Evolutionary conservation across 2,797 vertebrate species (phyloP).

Genomic region (Danio albolineatus): DNA sequence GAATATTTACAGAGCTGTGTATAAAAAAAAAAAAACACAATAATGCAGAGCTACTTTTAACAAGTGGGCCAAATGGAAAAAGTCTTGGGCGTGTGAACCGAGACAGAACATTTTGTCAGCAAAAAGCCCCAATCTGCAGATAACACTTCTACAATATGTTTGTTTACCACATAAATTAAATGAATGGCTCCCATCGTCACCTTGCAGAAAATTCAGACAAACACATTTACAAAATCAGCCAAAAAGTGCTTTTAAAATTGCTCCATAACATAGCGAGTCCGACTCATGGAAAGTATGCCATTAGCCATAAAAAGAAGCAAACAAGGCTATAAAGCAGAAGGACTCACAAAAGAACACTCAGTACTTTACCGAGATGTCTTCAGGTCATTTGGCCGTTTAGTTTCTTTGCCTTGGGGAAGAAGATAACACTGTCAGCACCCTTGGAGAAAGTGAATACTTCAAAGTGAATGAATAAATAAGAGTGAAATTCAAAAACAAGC

Average conservation of each 20-base stretch:
- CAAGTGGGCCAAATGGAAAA: background rate
- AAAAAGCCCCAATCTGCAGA: slow-evolving; percentile 21
- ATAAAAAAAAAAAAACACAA: background rate
- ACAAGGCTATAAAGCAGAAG: slow-evolving; percentile 34
- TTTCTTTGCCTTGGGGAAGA: slow-evolving; percentile 14
- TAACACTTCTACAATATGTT: background rate
- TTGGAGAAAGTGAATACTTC: background rate
- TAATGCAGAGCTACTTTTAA: background rate
- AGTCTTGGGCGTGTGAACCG: background rate
- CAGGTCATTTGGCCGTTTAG: slow-evolving; percentile 16
- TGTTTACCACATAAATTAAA: slow-evolving; percentile 33
- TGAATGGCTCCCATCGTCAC: slow-evolving; percentile 24
- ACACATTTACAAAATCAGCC: slow-evolving; percentile 28
- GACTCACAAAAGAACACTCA: slow-evolving; percentile 9
- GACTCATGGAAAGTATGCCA: slow-evolving; percentile 20
- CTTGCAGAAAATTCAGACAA: slow-evolving; percentile 14
- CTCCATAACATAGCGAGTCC: slow-evolving; percentile 15
- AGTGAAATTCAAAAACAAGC: slow-evolving; percentile 3
- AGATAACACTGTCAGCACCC: background rate
- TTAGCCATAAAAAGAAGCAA: slow-evolving; percentile 39
- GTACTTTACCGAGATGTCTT: slow-evolving; percentile 6
- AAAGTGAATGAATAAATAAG: background rate
- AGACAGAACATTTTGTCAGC: slow-evolving; percentile 17
- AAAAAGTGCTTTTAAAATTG: slow-evolving; percentile 28
- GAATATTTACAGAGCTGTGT: background rate